A percentile compares a stretch with the other conserved stretches of the same genome.
These are phyloP conservation scores for Limnephilus rhombicus DNA, from an alignment of 2,888 invertebrate species.

Conservation along the genomic window DNA sequence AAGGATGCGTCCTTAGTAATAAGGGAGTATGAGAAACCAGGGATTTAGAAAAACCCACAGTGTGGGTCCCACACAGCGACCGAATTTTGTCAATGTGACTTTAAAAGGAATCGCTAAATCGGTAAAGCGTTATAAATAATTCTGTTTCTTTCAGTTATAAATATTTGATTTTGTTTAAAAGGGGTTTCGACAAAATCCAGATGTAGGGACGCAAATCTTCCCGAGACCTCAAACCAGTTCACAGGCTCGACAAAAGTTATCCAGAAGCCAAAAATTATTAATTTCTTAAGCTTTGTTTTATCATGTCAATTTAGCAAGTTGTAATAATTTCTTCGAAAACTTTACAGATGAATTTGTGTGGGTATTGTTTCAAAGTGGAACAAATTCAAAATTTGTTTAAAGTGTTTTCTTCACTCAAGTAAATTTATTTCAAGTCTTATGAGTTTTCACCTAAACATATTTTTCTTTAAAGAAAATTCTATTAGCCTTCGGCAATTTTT, in stretches of 20 bases:
- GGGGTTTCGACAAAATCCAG: background rate
- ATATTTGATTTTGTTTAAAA: background rate
- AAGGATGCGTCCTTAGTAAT: background rate
- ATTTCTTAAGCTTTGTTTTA: background rate
- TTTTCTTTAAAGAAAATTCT: background rate
- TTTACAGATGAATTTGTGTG: background rate
- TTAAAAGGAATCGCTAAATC: background rate
- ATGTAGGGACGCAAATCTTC: background rate
- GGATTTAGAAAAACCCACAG: background rate
- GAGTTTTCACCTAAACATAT: background rate
- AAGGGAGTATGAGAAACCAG: background rate
- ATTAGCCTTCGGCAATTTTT: background rate
- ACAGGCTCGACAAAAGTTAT: background rate
- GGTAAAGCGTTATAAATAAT: background rate
- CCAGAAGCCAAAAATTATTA: conserved; percentile 1
- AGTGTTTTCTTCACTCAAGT: background rate
- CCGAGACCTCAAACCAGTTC: background rate
- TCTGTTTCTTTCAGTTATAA: background rate
- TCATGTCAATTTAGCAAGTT: background rate
- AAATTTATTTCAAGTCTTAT: background rate
- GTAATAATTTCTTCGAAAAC: background rate
- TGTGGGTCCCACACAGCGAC: background rate
- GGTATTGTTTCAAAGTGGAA: background rate
- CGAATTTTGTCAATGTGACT: background rate
- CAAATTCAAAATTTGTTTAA: background rate